These are phyloP conservation scores for Chionomys nivalis DNA, from an alignment of 2,113 vertebrate species.

Conservation along the genomic window DNA sequence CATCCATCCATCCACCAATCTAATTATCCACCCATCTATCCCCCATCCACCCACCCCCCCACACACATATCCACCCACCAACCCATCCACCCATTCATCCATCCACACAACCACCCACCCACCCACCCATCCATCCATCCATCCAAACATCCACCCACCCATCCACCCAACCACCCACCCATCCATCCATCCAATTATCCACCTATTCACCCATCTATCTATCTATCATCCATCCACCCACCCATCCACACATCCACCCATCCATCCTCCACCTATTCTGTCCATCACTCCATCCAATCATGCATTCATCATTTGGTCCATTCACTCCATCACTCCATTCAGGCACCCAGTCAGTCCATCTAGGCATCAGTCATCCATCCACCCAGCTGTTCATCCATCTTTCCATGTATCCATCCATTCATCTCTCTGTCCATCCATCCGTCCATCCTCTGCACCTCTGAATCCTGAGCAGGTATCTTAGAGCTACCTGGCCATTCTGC, in stretches of 20 bases:
- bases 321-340: background rate
- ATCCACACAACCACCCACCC: accelerated
- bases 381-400: background rate
- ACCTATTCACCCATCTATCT: background rate
- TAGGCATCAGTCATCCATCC: background rate
- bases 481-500: background rate
- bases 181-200: no score
- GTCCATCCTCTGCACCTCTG: background rate
- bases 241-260: background rate
- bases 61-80: no score
- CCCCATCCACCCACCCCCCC: no score
- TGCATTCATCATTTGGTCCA: background rate
- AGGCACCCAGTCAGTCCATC: background rate
- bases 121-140: background rate
- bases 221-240: background rate
- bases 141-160: background rate
- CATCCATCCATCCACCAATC: no score
- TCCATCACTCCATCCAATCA: background rate
- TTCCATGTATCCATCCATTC: background rate
- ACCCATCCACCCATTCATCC: no score
- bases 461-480: background rate
- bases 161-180: background rate
- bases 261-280: background rate
- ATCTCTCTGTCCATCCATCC: background rate
- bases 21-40: no score